A percentile compares a stretch with the other conserved stretches of the same genome.
Evolutionary conservation across 2,888 invertebrate genomes (phyloP).

Genomic region (Drosophila mettleri): DNA sequence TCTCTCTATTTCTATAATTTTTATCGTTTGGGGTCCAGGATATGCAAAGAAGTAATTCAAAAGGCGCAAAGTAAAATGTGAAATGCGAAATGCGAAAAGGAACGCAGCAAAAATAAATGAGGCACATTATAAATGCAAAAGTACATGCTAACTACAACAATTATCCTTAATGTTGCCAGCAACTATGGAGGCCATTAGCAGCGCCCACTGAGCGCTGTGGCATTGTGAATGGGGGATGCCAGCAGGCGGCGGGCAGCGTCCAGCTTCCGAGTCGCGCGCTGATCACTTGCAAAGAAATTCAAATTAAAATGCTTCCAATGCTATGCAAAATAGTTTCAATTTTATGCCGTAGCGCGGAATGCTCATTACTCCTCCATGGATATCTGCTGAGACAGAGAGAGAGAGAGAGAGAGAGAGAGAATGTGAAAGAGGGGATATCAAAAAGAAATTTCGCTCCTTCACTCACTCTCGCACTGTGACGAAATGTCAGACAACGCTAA

Average conservation of each 20-base stretch:
- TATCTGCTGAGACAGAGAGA: not conserved
- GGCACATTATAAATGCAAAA: constrained; percentile 80
- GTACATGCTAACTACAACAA: constrained; percentile 80
- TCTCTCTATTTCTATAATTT: constrained; percentile 46
- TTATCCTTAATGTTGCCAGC: constrained; percentile 79
- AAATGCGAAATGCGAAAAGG: constrained; percentile 20
- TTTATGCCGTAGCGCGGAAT: constrained; percentile 73
- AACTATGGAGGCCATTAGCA: constrained; percentile 72
- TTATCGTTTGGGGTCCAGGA: constrained; percentile 59
- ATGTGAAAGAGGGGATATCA: constrained; percentile 8
- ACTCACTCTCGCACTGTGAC: not conserved
- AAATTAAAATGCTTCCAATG: constrained; percentile 80
- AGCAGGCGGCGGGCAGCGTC: constrained; percentile 9
- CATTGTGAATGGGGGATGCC: constrained; percentile 14
- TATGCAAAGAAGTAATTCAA: constrained; percentile 69
- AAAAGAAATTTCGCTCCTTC: not conserved
- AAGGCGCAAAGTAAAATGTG: constrained; percentile 14
- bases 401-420: not conserved
- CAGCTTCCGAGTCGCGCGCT: constrained; percentile 34
- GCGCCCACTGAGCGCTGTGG: constrained; percentile 5
- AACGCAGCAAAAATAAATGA: constrained; percentile 71
- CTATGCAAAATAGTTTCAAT: constrained; percentile 82
- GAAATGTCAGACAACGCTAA: constrained; percentile 44
- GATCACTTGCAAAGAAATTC: constrained; percentile 80
- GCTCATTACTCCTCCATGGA: constrained; percentile 68